Percentiles rank a stretch among this genome's conserved stretches.
phyloP scores from a whole-genome alignment of 2,113 vertebrate genomes.

The Eublepharis macularius region DNA sequence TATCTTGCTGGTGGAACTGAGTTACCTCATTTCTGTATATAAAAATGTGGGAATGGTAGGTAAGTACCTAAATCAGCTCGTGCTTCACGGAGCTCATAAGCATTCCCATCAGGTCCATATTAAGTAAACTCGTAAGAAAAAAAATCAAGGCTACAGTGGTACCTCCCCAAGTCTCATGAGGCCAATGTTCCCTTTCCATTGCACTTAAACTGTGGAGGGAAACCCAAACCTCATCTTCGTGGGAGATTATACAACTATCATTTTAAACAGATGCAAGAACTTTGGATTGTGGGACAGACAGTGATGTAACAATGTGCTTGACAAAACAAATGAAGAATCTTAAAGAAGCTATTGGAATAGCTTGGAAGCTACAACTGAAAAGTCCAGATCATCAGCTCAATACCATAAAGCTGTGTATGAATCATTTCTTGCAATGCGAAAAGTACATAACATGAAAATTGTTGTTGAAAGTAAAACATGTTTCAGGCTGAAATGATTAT shows the following conservation, averaged over 20 bases:
- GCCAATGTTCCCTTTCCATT: not conserved
- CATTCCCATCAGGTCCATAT: not conserved
- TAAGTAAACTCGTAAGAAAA: not conserved
- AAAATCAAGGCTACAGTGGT: slow-evolving; percentile 8
- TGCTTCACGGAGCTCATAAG: not conserved
- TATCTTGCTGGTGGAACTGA: slow-evolving; percentile 58
- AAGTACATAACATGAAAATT: not conserved
- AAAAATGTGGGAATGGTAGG: slow-evolving; percentile 18
- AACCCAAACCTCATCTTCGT: not conserved
- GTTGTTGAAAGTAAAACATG: not conserved
- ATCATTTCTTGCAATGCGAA: not conserved
- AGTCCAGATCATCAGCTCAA: not conserved
- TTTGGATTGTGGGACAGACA: not conserved
- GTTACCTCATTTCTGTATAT: slow-evolving; percentile 10
- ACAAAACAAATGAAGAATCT: not conserved
- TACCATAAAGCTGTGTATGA: accelerated
- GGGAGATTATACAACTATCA: not conserved
- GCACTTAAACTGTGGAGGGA: not conserved
- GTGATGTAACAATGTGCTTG: slow-evolving; percentile 19
- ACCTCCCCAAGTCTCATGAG: not conserved
- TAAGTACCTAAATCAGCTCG: not conserved
- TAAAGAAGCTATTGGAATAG: not conserved
- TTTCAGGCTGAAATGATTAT: slow-evolving; percentile 10
- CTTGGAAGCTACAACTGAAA: not conserved
- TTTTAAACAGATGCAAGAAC: not conserved